Evolutionary conservation across 2,888 invertebrate genomes (phyloP).

Genomic region (Amphipoea oculea): DNA sequence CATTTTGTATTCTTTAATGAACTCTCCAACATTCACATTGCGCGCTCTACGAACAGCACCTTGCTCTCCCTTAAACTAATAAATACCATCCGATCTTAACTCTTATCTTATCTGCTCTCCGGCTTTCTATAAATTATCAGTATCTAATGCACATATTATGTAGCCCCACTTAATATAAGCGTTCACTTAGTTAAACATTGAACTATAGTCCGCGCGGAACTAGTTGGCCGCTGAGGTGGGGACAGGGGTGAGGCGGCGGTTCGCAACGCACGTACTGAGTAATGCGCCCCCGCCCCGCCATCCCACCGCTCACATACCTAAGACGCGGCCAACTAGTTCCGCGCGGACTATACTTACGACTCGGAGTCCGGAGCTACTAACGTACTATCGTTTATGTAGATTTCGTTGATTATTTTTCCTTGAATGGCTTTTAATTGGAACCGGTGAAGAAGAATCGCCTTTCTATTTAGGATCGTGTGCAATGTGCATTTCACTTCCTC

Average conservation of each 20-base stretch:
- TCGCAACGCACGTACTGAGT: no score
- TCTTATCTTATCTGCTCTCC: conserved; percentile 57
- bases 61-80: conserved; percentile 8
- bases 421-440: conserved; percentile 40
- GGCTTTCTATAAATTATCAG: conserved; percentile 56
- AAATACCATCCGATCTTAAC: conserved; percentile 22
- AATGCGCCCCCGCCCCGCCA: no score
- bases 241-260: no score
- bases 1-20: conserved; percentile 5
- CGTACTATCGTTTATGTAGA: conserved; percentile 48
- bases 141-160: conserved; percentile 61
- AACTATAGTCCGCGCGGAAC: background rate
- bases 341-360: background rate
- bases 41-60: background rate
- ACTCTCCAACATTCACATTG: background rate
- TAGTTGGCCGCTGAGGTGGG: no score
- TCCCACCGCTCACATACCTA: no score
- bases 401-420: conserved; percentile 35
- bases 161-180: conserved; percentile 37
- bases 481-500: background rate
- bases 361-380: conserved; percentile 1
- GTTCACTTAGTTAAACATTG: conserved; percentile 28
- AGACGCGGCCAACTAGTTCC: no score
- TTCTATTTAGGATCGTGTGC: conserved; percentile 14
- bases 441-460: conserved; percentile 5